These are phyloP conservation scores for Scortum barcoo DNA, from an alignment of 2,113 vertebrate species.

Conservation along the genomic window DNA sequence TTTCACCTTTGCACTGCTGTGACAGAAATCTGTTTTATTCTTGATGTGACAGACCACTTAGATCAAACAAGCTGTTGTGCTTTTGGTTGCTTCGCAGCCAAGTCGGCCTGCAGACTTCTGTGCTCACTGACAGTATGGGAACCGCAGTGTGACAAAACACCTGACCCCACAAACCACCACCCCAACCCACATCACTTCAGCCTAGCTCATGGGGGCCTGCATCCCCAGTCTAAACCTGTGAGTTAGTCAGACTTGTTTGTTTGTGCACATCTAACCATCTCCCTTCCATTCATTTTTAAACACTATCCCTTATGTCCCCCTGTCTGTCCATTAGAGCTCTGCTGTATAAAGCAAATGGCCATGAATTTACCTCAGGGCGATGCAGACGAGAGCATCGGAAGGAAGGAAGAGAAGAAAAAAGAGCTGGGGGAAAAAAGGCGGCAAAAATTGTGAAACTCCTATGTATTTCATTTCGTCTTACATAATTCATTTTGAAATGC, in stretches of 20 bases:
- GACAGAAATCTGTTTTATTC: constrained; percentile 10
- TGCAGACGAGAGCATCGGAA: constrained; percentile 64
- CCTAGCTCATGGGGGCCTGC: constrained; percentile 21
- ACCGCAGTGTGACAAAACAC: constrained; percentile 38
- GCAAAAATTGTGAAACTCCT: constrained; percentile 77
- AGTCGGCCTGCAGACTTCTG: constrained; percentile 42
- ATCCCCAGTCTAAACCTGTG: constrained; percentile 44
- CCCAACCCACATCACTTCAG: not conserved
- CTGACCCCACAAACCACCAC: constrained; percentile 16
- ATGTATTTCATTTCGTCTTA: constrained; percentile 85
- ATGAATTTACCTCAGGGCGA: constrained; percentile 82
- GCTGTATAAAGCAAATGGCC: constrained; percentile 81
- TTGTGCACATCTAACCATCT: constrained; percentile 76
- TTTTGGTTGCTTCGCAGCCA: not conserved
- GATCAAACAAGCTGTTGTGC: not conserved
- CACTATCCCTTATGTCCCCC: constrained; percentile 68
- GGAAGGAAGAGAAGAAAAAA: constrained; percentile 30
- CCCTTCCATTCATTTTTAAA: constrained; percentile 85
- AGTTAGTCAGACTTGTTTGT: constrained; percentile 79
- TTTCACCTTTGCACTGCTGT: not conserved
- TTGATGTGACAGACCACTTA: not conserved
- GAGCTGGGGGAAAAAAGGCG: constrained; percentile 41
- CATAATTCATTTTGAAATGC: constrained; percentile 87
- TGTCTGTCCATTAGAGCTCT: constrained; percentile 75
- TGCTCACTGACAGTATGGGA: constrained; percentile 24